Conservation (phyloP, 2,888 invertebrate species). For the Malthinus flaveolus region DNA sequence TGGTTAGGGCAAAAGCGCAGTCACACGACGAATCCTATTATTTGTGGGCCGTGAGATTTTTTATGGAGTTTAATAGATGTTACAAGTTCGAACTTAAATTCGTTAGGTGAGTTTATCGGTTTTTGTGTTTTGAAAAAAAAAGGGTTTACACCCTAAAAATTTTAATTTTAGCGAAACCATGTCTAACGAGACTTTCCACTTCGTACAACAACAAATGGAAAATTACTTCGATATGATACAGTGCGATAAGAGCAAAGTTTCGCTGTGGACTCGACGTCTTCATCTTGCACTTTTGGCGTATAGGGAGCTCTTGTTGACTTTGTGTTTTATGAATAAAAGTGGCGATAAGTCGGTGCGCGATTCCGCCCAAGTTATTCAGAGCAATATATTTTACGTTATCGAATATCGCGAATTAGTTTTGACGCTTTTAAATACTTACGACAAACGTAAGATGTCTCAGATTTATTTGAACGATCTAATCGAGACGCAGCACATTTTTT, state of each 20-base stretch:
- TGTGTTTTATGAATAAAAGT: conserved; percentile 80
- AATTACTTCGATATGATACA: conserved; percentile 80
- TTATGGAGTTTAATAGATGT: conserved; percentile 95
- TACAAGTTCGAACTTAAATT: conserved; percentile 85
- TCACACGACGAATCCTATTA: conserved; percentile 92
- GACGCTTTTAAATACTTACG: conserved; percentile 77
- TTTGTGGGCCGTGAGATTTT: conserved; percentile 91
- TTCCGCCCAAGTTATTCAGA: conserved; percentile 84
- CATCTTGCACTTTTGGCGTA: conserved; percentile 83
- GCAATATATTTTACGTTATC: conserved; percentile 89
- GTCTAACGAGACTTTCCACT: conserved; percentile 89
- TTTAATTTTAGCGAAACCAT: conserved; percentile 84
- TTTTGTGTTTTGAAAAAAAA: conserved; percentile 7
- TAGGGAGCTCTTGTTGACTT: conserved; percentile 81
- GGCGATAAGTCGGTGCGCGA: conserved; percentile 71
- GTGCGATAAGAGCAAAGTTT: conserved; percentile 82
- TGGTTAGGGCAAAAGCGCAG: conserved; percentile 70
- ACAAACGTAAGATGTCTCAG: conserved; percentile 83
- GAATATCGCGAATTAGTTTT: conserved; percentile 93
- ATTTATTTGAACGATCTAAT: conserved; percentile 84
- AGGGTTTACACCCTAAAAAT: no score
- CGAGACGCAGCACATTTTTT: conserved; percentile 86
- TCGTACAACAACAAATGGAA: conserved; percentile 91
- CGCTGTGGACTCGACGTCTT: conserved; percentile 81
- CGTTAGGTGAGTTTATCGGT: conserved; percentile 68